Evolutionary conservation across 2,888 invertebrate genomes (phyloP).

Genomic region (Acronicta psi): DNA sequence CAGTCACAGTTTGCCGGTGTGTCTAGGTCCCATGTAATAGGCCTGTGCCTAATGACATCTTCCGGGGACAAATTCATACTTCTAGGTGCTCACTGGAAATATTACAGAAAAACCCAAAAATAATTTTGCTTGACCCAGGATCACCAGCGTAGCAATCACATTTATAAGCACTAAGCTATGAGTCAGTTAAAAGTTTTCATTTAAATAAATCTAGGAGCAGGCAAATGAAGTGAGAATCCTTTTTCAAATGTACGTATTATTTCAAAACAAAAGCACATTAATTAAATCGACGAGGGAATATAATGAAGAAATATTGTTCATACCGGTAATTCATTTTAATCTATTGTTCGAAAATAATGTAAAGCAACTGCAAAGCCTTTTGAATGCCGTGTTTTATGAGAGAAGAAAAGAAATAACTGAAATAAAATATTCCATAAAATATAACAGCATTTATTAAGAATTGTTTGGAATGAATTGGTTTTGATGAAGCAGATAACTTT

Average conservation of each 20-base stretch:
- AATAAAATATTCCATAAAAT: constrained; percentile 19
- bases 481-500: too few species aligned
- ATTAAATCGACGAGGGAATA: constrained; percentile 30
- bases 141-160: too few species aligned
- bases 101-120: too few species aligned
- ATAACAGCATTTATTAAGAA: background rate
- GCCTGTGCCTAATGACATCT: too few species aligned
- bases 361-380: constrained; percentile 36
- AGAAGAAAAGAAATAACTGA: constrained; percentile 27
- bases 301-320: constrained; percentile 34
- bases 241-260: constrained; percentile 8
- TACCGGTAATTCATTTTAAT: constrained; percentile 30
- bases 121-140: too few species aligned
- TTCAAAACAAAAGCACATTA: constrained; percentile 26
- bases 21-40: too few species aligned
- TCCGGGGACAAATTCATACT: too few species aligned
- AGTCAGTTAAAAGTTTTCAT: background rate
- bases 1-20: too few species aligned
- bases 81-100: too few species aligned
- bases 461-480: too few species aligned
- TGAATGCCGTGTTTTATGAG: constrained; percentile 28
- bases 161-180: too few species aligned
- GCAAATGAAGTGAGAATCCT: constrained; percentile 2
- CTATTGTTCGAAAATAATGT: constrained; percentile 45
- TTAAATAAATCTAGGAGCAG: constrained; percentile 7